Evolutionary conservation across 2,888 invertebrate species (phyloP), one percentile per base, ranked within the genome.

Genomic region (Pseudoips prasinana): DNA sequence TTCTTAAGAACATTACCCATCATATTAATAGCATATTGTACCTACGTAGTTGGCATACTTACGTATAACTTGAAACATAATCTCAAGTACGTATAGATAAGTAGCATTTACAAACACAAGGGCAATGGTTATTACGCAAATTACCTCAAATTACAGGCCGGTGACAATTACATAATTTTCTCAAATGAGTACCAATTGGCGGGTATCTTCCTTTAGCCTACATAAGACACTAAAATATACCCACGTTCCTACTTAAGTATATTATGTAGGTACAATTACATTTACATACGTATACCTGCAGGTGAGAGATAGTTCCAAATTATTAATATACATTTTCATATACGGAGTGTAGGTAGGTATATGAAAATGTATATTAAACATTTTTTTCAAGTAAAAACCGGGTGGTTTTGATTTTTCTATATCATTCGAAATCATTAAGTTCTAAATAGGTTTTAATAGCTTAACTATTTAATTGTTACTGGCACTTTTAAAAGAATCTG

Each of bases 51-150:
- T 14, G 2, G 5, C 2, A 25, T 23, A 22, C 27, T 20, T 9
- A 10, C 22, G 44, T 25, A 45, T 30, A 29, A 46, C 25, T 40
- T 29, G 25, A 33, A 14, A 14, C 34, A 39, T 25, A 39, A 8
- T 33, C 30, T 22, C 46, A 30, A 31, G 28, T 37, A 35, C 22
- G 24, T 36, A 33, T 29, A 38, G 33, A 46, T 55, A 56, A 60
- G 52, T 50, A 54, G 56, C 55, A 52, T 46, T 62, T 62, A 61
- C 50, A 46, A 50, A 39, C 54, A 57, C 77, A 73, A 73, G 73
- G 70, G 71, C 72, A 67, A 52, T 51, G 47, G 63, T 64, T 59
- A 74, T 75, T 79, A 79, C 69, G 73, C 80, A 80, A 81, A 82
- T 79, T 63, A 63, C 70, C 33, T 42, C 64, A 70, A 80, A 82